Conservation (phyloP, 2,888 invertebrate genomes). For the Lasioglossum marginatum region DNA sequence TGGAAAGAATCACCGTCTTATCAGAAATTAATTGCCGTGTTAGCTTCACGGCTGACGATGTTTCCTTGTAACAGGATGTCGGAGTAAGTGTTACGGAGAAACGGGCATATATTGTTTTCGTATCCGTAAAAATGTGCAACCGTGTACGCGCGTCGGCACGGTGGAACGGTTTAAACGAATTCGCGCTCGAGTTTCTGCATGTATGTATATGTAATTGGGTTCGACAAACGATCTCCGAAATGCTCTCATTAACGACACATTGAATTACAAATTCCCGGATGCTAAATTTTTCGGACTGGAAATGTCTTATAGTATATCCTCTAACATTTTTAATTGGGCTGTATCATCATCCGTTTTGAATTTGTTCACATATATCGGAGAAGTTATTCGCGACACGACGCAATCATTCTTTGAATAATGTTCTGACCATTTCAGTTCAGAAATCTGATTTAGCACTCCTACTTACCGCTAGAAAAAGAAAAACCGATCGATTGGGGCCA, state of each 20-base stretch:
- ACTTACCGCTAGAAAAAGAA: not conserved
- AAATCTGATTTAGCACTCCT: not conserved
- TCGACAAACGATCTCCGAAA: not conserved
- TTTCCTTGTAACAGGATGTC: slow-evolving; percentile 23
- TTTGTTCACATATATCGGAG: not conserved
- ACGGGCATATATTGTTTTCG: slow-evolving; percentile 38
- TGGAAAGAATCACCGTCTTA: slow-evolving; percentile 35
- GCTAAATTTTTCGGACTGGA: not conserved
- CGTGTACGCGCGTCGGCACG: not conserved
- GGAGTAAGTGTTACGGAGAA: slow-evolving; percentile 48
- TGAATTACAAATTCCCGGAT: not conserved
- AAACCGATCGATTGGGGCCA: not conserved
- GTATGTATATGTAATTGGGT: not conserved
- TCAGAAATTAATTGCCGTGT: slow-evolving; percentile 47
- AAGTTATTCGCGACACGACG: not conserved
- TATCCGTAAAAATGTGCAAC: slow-evolving; percentile 3
- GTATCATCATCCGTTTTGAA: not conserved
- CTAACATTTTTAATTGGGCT: not conserved
- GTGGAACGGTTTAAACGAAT: slow-evolving; percentile 15
- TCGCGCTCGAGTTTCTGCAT: not conserved
- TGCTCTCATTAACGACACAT: not conserved
- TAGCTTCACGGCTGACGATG: slow-evolving; percentile 31
- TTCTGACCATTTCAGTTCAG: not conserved
- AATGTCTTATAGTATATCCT: not conserved
- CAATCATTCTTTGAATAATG: not conserved